Evolutionary conservation across 2,888 invertebrate species (phyloP), one percentile per base, ranked within the genome.

Genomic region (Rhaphigaster nebulosa): DNA sequence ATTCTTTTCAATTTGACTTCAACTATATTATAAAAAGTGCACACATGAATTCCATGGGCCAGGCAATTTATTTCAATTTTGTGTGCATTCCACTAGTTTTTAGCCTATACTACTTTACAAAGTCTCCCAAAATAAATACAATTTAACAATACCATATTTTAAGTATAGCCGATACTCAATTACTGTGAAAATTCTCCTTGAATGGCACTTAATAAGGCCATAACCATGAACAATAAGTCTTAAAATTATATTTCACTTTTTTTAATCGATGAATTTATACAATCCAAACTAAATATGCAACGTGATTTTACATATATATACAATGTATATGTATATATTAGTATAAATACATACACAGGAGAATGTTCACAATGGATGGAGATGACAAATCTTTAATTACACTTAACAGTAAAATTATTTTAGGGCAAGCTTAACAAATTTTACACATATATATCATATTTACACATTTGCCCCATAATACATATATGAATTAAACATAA

Each of bases 11-110:
- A 90, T 90, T 90, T 90, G 80, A 87, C 87, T 90, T 90, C 54
- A 80, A 84, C 90, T 90, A 84, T 54, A 90, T 90, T 90, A 90
- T 90, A 90, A 90, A 87, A 90, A 90, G 91, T 89, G 91, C 92
- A 92, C 92, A 92, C 92, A 91, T 92, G 92, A 92, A 91, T 92
- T 92, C 92, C 91, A 92, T 92, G 92, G 92, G 92, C 92, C 92
- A 92, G 92, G 91, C 91, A 91, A 91, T 92, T 90, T 76, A 60
- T 84, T 38, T 56, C 89, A 87, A 76, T 90, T 90, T 70, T 92
- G 91, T 90, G 88, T 87, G 88, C 88, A 89, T 90, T 87, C 23
- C 41, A 41, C 70, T 88, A 54, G 90, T 88, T 76, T 60, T 91
- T 76, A 89, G 76, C 50, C 90, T 91, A 88, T 41, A 50, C 90